These are phyloP conservation scores for Syngnathus floridae DNA, from an alignment of 2,113 vertebrate species.

Conservation along the genomic window DNA sequence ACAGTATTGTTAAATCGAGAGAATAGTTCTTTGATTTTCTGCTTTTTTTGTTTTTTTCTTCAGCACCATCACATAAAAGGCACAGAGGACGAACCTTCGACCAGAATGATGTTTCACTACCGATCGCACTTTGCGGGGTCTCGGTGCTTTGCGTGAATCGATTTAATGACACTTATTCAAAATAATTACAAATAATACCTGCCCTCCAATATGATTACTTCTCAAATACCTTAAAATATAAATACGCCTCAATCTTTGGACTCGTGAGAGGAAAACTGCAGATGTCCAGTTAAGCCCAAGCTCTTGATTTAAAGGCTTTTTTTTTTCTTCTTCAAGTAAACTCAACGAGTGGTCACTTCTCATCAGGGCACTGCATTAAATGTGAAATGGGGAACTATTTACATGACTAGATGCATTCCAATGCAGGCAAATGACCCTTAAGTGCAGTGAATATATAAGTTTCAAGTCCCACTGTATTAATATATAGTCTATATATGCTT, in stretches of 20 bases:
- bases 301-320: conserved; percentile 29
- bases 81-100: conserved; percentile 67
- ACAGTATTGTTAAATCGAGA: conserved; percentile 45
- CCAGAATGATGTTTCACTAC: conserved; percentile 5
- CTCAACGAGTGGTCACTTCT: conserved; percentile 57
- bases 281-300: conserved; percentile 1
- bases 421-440: conserved; percentile 20
- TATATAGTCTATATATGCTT: conserved; percentile 24
- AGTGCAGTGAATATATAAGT: conserved; percentile 55
- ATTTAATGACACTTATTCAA: conserved; percentile 35
- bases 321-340: conserved; percentile 42
- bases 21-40: background rate
- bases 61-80: conserved; percentile 91
- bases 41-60: conserved; percentile 64
- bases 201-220: background rate
- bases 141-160: conserved; percentile 44
- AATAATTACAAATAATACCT: background rate
- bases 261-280: conserved; percentile 2
- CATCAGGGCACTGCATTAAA: conserved; percentile 24
- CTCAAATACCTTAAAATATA: conserved; percentile 75
- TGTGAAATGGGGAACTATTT: conserved; percentile 5
- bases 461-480: conserved; percentile 20
- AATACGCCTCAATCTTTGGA: conserved; percentile 71
- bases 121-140: background rate
- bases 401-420: conserved; percentile 6